phyloP scores from a whole-genome alignment of 30 jellyfish, hydroid and myxozoan species.

The Aurelia aurita complex sp. Pacific region DNA sequence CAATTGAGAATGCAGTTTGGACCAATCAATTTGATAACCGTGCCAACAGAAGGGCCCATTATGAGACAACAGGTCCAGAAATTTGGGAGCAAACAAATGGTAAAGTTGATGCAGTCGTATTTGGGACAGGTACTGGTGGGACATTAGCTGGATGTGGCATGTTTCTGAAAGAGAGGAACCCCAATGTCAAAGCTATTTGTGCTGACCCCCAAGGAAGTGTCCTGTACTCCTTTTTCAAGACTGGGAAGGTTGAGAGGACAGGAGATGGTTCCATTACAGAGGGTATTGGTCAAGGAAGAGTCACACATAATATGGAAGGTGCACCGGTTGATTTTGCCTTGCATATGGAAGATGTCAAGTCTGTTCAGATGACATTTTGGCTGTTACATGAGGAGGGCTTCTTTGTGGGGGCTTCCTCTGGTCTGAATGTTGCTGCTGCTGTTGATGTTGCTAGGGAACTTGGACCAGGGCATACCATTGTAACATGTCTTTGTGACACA shows the following conservation, averaged over 20 bases:
- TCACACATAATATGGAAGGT: conserved; percentile 82
- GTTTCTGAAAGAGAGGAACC: conserved; percentile 88
- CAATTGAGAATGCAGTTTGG: conserved; percentile 81
- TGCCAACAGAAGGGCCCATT: conserved; percentile 91
- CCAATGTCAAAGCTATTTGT: conserved; percentile 61
- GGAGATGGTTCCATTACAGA: conserved; percentile 92
- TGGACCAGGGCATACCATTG: conserved; percentile 97
- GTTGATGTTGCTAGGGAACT: conserved; percentile 90
- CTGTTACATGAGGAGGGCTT: conserved; percentile 92
- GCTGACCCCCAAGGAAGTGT: conserved; percentile 99
- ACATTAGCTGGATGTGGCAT: conserved; percentile 91
- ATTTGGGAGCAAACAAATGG: conserved; percentile 98
- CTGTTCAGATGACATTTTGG: conserved; percentile 89
- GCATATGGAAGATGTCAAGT: conserved; percentile 80
- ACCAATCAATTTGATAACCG: conserved; percentile 88
- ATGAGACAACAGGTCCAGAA: conserved; percentile 97
- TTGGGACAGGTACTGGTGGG: conserved; percentile 98
- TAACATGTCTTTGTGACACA: conserved; percentile 93
- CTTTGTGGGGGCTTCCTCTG: conserved; percentile 96
- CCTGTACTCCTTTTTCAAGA: conserved; percentile 69
- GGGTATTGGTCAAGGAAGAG: conserved; percentile 95
- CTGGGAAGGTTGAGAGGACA: conserved; percentile 79
- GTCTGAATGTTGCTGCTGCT: conserved; percentile 97
- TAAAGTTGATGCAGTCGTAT: conserved; percentile 88
- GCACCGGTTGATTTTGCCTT: conserved; percentile 90